Conservation (phyloP, 2,797 vertebrate genomes). For the Ptychadena robeensis region DNA sequence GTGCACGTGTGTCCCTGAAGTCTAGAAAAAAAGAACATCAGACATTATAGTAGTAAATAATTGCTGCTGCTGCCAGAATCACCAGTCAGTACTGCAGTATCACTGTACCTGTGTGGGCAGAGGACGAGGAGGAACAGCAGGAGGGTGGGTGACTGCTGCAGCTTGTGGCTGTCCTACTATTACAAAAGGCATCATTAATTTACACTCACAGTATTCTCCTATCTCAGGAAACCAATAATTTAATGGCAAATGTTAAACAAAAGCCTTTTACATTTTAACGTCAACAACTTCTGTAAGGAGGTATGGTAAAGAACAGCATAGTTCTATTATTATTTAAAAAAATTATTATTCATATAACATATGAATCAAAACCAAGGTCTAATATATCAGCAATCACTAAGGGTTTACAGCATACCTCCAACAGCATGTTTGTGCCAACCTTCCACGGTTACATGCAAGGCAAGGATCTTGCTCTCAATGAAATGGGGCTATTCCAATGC, state of each 20-base stretch:
- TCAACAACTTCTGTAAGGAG: not conserved
- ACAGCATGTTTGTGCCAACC: too few relatives aligned
- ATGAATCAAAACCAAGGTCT: too few relatives aligned
- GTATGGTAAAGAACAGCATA: too few relatives aligned
- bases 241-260: not conserved
- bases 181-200: not conserved
- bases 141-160: conserved; percentile 87
- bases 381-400: too few relatives aligned
- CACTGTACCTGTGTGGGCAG: conserved; percentile 88
- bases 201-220: not conserved
- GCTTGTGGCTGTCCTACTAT: conserved; percentile 82
- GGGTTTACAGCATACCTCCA: too few relatives aligned
- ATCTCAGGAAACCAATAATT: not conserved
- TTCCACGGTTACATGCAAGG: too few relatives aligned
- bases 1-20: conserved; percentile 82
- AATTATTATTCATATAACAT: too few relatives aligned
- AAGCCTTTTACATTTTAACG: not conserved
- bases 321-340: too few relatives aligned
- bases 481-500: too few relatives aligned
- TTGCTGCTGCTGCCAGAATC: not conserved
- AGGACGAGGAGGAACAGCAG: conserved; percentile 96
- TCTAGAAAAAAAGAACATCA: conserved; percentile 68
- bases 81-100: not conserved
- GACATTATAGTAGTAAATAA: not conserved
- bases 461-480: too few relatives aligned